phyloP scores from a whole-genome alignment of 2,797 vertebrate species.

The Passerculus sandwichensis region DNA sequence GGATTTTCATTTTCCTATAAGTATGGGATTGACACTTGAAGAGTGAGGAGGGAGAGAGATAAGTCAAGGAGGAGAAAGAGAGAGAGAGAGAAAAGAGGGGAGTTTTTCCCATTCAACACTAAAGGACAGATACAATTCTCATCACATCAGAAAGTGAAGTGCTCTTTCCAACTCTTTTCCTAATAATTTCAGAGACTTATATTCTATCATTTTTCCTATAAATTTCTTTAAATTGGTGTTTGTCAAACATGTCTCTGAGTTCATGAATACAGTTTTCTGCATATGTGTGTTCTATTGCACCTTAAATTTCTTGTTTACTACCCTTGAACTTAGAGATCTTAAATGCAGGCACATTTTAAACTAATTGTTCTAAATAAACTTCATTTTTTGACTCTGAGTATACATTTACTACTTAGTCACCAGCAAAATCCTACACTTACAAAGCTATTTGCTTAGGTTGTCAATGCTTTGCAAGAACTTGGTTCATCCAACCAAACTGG shows the following conservation, averaged over 20 bases:
- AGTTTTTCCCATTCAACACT: background rate
- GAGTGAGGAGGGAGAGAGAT: accelerated
- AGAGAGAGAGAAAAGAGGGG: background rate
- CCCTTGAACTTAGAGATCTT: background rate
- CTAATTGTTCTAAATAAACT: background rate
- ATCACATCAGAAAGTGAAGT: background rate
- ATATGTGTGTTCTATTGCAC: background rate
- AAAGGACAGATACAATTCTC: background rate
- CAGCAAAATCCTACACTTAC: background rate
- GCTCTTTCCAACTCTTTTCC: background rate
- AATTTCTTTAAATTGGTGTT: background rate
- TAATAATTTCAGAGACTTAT: background rate
- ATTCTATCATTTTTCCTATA: background rate
- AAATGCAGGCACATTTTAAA: background rate
- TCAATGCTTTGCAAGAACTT: background rate
- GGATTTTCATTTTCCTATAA: background rate
- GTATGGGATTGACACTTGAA: too few species aligned
- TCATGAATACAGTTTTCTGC: background rate
- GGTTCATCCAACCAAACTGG: background rate
- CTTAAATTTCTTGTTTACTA: background rate
- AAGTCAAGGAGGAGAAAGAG: background rate
- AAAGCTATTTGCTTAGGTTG: background rate
- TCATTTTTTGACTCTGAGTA: background rate
- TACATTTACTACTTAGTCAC: background rate
- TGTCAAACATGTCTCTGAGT: background rate